phyloP scores from a whole-genome alignment of 2,113 vertebrate species.

The Vicugna pacos region DNA sequence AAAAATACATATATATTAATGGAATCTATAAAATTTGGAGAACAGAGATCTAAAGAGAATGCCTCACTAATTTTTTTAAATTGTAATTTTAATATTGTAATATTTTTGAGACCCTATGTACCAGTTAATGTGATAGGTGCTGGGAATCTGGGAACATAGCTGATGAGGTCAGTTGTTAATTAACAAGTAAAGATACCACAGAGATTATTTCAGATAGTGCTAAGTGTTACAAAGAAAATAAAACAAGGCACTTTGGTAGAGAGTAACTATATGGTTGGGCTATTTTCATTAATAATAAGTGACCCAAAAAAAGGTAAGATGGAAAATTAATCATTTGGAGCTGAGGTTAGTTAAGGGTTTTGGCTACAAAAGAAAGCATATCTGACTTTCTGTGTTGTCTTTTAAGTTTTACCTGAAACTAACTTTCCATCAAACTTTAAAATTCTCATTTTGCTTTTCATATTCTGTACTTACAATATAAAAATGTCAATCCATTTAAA shows the following conservation, averaged over 20 bases:
- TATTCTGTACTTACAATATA: background rate
- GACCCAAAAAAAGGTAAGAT: background rate
- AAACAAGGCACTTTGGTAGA: background rate
- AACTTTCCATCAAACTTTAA: background rate
- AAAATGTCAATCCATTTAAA: background rate
- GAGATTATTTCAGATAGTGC: background rate
- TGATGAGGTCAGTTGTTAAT: background rate
- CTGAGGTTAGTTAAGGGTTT: background rate
- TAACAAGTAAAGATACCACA: background rate
- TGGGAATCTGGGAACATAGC: background rate
- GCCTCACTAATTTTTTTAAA: background rate
- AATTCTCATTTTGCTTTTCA: background rate
- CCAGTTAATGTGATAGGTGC: background rate
- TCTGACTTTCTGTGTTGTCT: background rate
- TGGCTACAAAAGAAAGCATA: background rate
- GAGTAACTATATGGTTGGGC: background rate
- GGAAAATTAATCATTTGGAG: background rate
- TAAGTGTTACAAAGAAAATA: background rate
- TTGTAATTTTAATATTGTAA: background rate
- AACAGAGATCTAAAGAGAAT: background rate
- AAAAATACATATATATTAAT: background rate
- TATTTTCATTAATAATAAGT: background rate
- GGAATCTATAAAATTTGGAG: background rate
- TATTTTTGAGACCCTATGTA: background rate
- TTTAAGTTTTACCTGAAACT: background rate